A percentile compares a stretch with the other conserved stretches of the same genome.
Conservation (phyloP, 2,888 invertebrate species). For the Syrista parreyssii region DNA sequence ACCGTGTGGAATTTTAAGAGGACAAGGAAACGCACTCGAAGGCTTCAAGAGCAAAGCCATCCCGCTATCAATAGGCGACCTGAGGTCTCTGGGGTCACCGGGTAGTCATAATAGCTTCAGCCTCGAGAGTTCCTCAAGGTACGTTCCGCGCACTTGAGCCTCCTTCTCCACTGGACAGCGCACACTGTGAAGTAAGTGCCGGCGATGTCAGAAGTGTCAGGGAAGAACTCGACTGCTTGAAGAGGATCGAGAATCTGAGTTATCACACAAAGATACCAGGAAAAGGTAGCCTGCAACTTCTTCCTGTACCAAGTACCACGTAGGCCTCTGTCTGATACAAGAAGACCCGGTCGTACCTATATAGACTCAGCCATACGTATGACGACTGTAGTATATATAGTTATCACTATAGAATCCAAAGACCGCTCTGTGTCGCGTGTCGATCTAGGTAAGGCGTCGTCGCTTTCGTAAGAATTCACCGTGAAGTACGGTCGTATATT, state of each 20-base stretch:
- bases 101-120: background rate
- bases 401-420: background rate
- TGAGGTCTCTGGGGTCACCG: background rate
- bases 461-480: background rate
- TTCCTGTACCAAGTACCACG: background rate
- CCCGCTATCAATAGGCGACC: conserved; percentile 7
- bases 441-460: background rate
- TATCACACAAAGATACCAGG: background rate
- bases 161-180: background rate
- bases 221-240: background rate
- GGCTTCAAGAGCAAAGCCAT: background rate
- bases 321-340: background rate
- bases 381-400: background rate
- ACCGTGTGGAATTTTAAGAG: conserved; percentile 16
- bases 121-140: background rate
- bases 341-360: background rate
- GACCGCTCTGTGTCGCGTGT: background rate
- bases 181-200: background rate
- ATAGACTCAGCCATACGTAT: background rate
- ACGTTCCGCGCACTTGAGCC: background rate
- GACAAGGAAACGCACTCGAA: conserved; percentile 16
- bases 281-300: background rate
- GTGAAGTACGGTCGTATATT: background rate
- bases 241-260: background rate
- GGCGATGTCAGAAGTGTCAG: background rate